Percentiles rank a stretch among this genome's conserved stretches.
Conservation (phyloP, 2,113 vertebrate species). For the Grallaria varia region DNA sequence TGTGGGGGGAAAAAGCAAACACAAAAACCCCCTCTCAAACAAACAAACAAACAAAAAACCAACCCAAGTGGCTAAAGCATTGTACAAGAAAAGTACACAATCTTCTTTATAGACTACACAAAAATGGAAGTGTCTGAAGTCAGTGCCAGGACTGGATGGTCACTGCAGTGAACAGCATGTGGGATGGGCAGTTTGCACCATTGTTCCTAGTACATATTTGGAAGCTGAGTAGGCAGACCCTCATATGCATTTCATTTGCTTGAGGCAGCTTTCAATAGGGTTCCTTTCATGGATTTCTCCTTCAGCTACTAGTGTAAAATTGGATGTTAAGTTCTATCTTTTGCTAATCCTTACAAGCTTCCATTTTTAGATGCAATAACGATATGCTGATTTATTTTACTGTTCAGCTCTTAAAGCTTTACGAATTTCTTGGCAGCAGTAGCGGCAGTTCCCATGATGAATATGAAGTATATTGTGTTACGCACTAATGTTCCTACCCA, state of each 20-base stretch:
- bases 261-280: background rate
- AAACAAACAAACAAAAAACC: too few relatives aligned
- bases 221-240: background rate
- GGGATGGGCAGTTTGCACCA: background rate
- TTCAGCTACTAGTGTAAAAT: background rate
- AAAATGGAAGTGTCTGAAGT: background rate
- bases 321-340: background rate
- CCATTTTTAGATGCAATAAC: background rate
- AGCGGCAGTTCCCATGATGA: background rate
- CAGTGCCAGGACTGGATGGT: background rate
- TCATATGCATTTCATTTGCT: background rate
- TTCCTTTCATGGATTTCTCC: background rate
- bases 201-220: background rate
- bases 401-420: background rate
- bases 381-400: background rate
- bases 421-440: background rate
- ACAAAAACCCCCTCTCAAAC: too few relatives aligned
- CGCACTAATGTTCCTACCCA: background rate
- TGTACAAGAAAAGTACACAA: accelerated
- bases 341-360: background rate
- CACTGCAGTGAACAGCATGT: background rate
- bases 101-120: background rate
- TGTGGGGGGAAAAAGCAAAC: too few relatives aligned
- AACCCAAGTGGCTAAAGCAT: background rate
- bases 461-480: accelerated